phyloP scores from a whole-genome alignment of 2,888 invertebrate genomes.

The Nemapogon koenigi region DNA sequence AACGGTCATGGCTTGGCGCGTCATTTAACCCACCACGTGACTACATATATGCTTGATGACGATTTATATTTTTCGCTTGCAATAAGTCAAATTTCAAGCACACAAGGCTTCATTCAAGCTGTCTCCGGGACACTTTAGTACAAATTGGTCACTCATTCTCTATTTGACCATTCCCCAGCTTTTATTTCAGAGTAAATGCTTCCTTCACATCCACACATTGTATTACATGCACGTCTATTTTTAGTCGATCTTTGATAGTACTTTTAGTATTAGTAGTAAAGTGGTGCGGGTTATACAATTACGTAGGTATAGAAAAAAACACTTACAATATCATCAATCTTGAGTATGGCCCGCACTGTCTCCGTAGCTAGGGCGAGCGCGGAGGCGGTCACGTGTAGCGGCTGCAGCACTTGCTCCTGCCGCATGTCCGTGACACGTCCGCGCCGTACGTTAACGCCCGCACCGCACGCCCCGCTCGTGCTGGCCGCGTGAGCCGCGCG shows the following conservation, averaged over 20 bases:
- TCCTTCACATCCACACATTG: too few relatives aligned
- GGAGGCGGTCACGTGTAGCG: conserved; percentile 92
- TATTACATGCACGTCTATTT: too few relatives aligned
- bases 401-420: conserved; percentile 97
- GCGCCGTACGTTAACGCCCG: conserved; percentile 96
- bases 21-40: too few relatives aligned
- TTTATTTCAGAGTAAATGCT: too few relatives aligned
- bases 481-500: conserved; percentile 85
- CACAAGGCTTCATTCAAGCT: too few relatives aligned
- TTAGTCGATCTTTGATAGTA: not conserved
- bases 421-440: conserved; percentile 96
- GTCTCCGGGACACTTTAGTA: too few relatives aligned
- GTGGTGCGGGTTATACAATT: not conserved
- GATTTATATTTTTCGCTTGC: too few relatives aligned
- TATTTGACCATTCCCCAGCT: too few relatives aligned
- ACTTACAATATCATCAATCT: conserved; percentile 98
- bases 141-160: too few relatives aligned
- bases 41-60: too few relatives aligned
- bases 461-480: conserved; percentile 81
- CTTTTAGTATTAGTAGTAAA: not conserved
- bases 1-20: too few relatives aligned
- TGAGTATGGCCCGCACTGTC: conserved; percentile 96
- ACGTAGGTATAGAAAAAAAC: not conserved
- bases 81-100: too few relatives aligned
- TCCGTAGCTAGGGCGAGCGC: conserved; percentile 95